Evolutionary conservation across 2,888 invertebrate species (phyloP), one percentile per base, ranked within the genome.

Genomic region (Hecatera dysodea): DNA sequence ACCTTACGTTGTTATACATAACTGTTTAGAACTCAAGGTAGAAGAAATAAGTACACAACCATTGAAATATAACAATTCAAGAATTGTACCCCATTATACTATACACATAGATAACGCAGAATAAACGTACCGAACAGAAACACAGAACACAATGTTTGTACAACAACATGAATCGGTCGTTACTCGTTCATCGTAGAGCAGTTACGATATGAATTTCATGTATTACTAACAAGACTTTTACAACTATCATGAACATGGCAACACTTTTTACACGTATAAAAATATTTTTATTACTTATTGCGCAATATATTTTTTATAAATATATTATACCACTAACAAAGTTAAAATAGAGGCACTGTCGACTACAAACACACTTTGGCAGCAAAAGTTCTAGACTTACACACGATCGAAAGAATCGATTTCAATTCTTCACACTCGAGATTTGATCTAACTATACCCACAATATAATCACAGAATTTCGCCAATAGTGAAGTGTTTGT

Each of bases 291-390:
- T 85, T 90, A 90, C 91, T 92, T 94, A 94, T 90, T 93, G 90
- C 91, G 89, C 91, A 91, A 93, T 94, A 94, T 93, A 93, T 91
- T 93, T 90, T 39, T 92, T 91, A 95, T 95, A 95, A 95, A 95
- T 95, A 94, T 91, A 93, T 82, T 85, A 90, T 89, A 92, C 90
- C 91, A 93, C 93, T 95, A 94, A 92, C 90, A 91, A 90, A 81
- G 87, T 90, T 91, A 90, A 89, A 91, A 91, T 92, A 93, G 95
- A 96, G 96, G 96, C 96, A 96, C 96, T 95, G 95, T 95, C 95
- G 96, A 96, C 96, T 96, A 96, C 96, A 95, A 95, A 95, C 95
- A 95, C 96, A 96, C 96, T 96, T 96, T 96, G 96, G 96, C 96
- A 96, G 96, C 94, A 94, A 92, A 89, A 87, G 92, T 93, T 91